Evolutionary conservation across 2,113 vertebrate genomes (phyloP).

Genomic region (Lathamus discolor): DNA sequence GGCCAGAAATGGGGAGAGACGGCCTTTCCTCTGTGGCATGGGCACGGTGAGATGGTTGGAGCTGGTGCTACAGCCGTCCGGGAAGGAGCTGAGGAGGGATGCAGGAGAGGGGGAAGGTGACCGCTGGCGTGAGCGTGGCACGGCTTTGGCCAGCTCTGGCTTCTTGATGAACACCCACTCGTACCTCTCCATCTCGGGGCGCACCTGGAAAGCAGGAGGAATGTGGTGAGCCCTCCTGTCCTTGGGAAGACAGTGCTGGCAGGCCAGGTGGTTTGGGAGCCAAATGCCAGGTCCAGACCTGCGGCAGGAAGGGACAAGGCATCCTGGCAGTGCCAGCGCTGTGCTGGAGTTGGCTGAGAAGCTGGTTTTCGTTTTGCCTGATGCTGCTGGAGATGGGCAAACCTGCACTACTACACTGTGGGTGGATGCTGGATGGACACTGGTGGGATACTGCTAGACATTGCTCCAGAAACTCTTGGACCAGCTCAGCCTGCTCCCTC

Average conservation of each 20-base stretch:
- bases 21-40: neutral
- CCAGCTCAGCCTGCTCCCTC: neutral
- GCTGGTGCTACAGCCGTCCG: conserved; percentile 5
- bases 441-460: neutral
- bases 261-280: rapidly evolving
- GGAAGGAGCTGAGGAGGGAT: neutral
- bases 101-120: neutral
- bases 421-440: neutral
- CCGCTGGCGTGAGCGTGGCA: conserved; percentile 21
- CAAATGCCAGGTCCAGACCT: rapidly evolving
- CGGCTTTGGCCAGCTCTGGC: conserved; percentile 68
- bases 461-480: neutral
- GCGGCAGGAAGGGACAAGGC: neutral
- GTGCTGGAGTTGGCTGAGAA: neutral
- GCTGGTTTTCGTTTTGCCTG: neutral
- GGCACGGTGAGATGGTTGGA: conserved; percentile 70
- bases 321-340: neutral
- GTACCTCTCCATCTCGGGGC: conserved; percentile 80
- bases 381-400: neutral
- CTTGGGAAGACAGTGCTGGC: neutral
- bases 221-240: neutral
- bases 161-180: conserved; percentile 83
- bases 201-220: conserved; percentile 71
- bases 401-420: neutral
- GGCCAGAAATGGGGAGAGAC: conserved; percentile 68